Base-by-base conservation (phyloP, 2,888 invertebrate genomes). In the Tiliacea citrago region DNA sequence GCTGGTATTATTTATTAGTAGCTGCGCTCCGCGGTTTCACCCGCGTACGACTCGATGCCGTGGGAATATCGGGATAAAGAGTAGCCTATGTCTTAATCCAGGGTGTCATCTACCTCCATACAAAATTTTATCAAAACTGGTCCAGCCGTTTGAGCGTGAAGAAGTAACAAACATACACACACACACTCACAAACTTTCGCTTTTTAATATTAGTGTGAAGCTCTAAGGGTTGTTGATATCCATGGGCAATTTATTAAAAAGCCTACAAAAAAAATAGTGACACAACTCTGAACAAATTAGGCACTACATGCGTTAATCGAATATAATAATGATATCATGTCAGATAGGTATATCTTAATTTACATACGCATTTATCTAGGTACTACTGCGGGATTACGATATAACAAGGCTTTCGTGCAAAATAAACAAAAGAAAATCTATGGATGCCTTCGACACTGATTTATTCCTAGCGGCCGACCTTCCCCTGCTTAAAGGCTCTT, bases 321-420 rank as follows among this genome's bases (percentile, higher is more conserved):
- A 29, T 53, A 61, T 76, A 61, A 47, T 5, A 53, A 47, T 53
- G 45, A 21, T 73, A 73, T 29, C 60, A n/a, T 75, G 58, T 12
- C 35, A 7, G 69, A 75, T 73, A 42, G 16, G 61, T 5, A 51
- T 49, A 79, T n/a, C 49, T 29, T 45, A 58, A 75, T 75, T 79
- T 39, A 39, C 51, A 35, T 29, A 39, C 51, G 24, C 47, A 67
- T n/a, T n/a, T 77, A 42, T n/a, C 29, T 29, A 61, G 2, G 9
- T n/a, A n/a, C 42, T 77, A 16, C 42, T 66, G 39, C 21, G 8
- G 49, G 35, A 75, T 51, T 49, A 18, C 2, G 73, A 75, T 75
- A 60, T 75, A 60, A 53, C 39, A 18, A 61, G n/a, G 47, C 47
- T 74, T 76, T 76, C 16, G 42, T 12, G n/a, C 4, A 42, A 76